Conservation (phyloP, 2,113 vertebrate species). For the Psephotus haematonotus region DNA sequence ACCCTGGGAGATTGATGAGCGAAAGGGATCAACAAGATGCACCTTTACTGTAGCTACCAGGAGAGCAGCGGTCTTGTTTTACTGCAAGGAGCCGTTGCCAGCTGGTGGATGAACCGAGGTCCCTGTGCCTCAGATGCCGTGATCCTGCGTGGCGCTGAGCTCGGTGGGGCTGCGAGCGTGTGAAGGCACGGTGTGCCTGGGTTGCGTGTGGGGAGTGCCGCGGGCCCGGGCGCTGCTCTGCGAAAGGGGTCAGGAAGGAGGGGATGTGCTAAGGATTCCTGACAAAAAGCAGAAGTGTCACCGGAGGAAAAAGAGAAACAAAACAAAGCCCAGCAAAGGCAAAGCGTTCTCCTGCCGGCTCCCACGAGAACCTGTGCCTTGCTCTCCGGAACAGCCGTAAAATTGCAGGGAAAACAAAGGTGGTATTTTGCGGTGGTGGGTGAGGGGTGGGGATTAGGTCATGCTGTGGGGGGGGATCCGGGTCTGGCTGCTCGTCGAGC, state of each 20-base stretch:
- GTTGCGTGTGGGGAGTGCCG: neutral
- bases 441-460: constrained; percentile 58
- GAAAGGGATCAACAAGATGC: neutral
- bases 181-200: neutral
- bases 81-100: constrained; percentile 3
- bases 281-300: constrained; percentile 65
- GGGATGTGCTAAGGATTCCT: neutral
- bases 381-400: constrained; percentile 49
- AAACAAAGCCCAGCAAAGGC: constrained; percentile 41
- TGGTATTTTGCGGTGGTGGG: constrained; percentile 53
- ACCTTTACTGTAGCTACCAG: neutral
- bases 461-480: neutral
- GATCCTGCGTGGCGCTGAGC: constrained; percentile 6
- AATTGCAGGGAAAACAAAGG: constrained; percentile 59
- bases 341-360: constrained; percentile 26
- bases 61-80: neutral
- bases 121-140: neutral
- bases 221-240: neutral
- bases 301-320: neutral
- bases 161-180: neutral
- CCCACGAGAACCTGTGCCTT: constrained; percentile 55
- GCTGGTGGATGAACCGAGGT: constrained; percentile 1
- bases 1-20: neutral
- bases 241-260: neutral
- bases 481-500: neutral